Base-by-base conservation (phyloP, 2,888 invertebrate genomes). In the Mythimna albipuncta region DNA sequence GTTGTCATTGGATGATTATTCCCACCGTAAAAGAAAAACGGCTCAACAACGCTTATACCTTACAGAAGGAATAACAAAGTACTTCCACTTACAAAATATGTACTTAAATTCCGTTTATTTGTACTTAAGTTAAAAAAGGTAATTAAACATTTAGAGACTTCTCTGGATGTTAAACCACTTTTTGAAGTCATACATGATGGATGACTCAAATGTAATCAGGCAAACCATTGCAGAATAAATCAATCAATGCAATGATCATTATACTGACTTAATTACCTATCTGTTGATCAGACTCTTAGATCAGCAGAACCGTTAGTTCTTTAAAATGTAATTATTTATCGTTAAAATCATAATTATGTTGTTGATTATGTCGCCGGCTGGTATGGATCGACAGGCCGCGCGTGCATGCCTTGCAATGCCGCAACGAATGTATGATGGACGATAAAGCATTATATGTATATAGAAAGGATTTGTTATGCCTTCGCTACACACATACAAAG, bases 381-480 rank as follows among this genome's bases (percentile, higher is more conserved):
- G 62, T 47, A 35, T 67, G 21, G 55, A 69, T 61, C 73, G 82
- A 70, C 55, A 67, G 75, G 55, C 50, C 61, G 69, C 59, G 70
- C 26, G 79, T 77, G 65, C 74, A 58, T 69, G 75, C 72, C 19
- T 59, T 59, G 55, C 66, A 64, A 59, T 79, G 68, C 76, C 83
- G 81, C 63, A 72, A 77, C 86, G 74, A 87, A 87, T 87, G 77
- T 61, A 19, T 72, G 79, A 77, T 75, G 66, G 58, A 75, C 76
- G 82, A 86, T 83, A 85, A 77, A 79, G 75, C 73, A 81, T 75
- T 81, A 77, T 32, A 32, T 32, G 32, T 32, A 32, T 38, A 38
- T 69, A 78, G 76, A 83, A 85, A 87, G 80, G 77, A 87, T 88
- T 88, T 67, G 82, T 79, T 75, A 86, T 79, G 82, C 79, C 79